Evolutionary conservation across 2,888 invertebrate genomes (phyloP).

Genomic region (Stratiomys singularior): DNA sequence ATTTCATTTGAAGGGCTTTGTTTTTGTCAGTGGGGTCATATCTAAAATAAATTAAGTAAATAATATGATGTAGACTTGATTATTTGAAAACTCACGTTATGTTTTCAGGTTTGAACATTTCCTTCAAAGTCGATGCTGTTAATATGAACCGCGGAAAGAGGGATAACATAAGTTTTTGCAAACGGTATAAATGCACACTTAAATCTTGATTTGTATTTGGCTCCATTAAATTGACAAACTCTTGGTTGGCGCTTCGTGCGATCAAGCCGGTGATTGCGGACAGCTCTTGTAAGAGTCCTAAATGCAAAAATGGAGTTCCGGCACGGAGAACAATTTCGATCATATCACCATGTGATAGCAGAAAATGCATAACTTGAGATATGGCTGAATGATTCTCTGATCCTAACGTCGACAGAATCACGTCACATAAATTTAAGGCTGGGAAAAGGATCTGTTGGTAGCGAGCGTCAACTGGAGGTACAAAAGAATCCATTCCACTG

Average conservation of each 20-base stretch:
- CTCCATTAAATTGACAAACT: slow-evolving; percentile 58
- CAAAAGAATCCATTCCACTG: slow-evolving; percentile 64
- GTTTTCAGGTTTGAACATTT: slow-evolving; percentile 59
- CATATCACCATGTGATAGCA: slow-evolving; percentile 84
- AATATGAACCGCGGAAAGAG: slow-evolving; percentile 77
- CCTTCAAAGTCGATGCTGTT: slow-evolving; percentile 62
- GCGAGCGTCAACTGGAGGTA: slow-evolving; percentile 74
- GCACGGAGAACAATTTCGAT: slow-evolving; percentile 81
- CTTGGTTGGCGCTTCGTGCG: slow-evolving; percentile 73
- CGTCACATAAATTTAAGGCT: slow-evolving; percentile 82
- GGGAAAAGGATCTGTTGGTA: slow-evolving; percentile 88
- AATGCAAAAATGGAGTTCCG: slow-evolving; percentile 73
- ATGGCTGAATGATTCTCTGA: slow-evolving; percentile 85
- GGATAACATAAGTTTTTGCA: slow-evolving; percentile 80
- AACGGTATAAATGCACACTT: slow-evolving; percentile 72
- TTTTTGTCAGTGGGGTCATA: slow-evolving; percentile 54
- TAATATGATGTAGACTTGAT: background rate
- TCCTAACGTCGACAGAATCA: slow-evolving; percentile 83
- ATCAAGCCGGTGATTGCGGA: slow-evolving; percentile 81
- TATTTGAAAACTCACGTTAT: slow-evolving; percentile 50
- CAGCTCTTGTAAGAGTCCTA: slow-evolving; percentile 77
- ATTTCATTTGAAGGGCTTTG: slow-evolving; percentile 65
- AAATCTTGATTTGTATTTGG: slow-evolving; percentile 65
- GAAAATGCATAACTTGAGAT: slow-evolving; percentile 81
- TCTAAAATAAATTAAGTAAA: slow-evolving; percentile 41